Base-by-base conservation (phyloP, 1,140 invertebrate genomes). In the Diuraphis noxia region DNA sequence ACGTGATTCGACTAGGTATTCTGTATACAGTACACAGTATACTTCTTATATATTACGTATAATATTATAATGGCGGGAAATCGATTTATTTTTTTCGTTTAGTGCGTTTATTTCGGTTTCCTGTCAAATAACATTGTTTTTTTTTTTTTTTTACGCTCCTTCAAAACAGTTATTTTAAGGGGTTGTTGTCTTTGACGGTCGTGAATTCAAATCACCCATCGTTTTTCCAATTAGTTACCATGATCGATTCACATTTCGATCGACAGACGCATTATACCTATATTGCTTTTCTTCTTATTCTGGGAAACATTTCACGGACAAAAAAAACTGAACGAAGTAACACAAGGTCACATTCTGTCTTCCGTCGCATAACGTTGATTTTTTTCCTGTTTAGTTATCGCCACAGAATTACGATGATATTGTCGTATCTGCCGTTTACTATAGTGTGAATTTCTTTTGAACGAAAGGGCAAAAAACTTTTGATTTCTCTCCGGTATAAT, bases 381-480 rank as follows among this genome's bases (percentile, higher is more conserved):
- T 43, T 90, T 90, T 40, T 46, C 43, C 6, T 43, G 63, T 13
- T 38, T n/a, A 79, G 63, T 90, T 63, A 79, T 79, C 49, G 88
- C 36, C 43, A 72, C 40, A 90, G 41, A 34, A 19, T 19, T 56
- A 88, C 86, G 2, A 23, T 63, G 84, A 52, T 86, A n/a, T 49
- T 86, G 30, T 40, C 13, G 2, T 17, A 56, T 87, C 13, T 40
- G n/a, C 36, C 36, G 40, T 88, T 40, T 88, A 34, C n/a, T 10
- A n/a, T n/a, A 10, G 34, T 25, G 63, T 43, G 25, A 30, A 43
- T 79, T 40, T 72, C 9, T n/a, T 79, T 79, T 38, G 88, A 46
- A 90, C n/a, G 88, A 90, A 90, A 90, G 63, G 88, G 88, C 88
- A 89, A 89, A 89, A 63, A 89, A 89, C 88, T 89, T 89, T 77